Conservation (phyloP, 2,113 vertebrate species). For the Herpetotheres cachinnans region DNA sequence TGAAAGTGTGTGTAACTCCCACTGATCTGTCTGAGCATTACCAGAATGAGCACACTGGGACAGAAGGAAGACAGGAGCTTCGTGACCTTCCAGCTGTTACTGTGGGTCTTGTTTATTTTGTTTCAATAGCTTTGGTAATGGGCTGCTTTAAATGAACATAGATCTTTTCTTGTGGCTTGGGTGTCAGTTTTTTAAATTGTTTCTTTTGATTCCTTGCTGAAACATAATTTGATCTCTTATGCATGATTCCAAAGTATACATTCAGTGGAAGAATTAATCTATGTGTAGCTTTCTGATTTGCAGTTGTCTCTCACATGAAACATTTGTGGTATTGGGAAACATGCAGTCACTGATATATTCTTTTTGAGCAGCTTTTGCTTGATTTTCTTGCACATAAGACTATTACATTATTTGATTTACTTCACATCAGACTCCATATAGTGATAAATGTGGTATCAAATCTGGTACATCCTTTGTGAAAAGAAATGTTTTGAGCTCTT, state of each 20-base stretch:
- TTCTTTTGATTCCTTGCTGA: constrained; percentile 27
- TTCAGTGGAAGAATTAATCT: neutral
- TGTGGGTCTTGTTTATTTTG: constrained; percentile 75
- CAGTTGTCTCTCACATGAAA: neutral
- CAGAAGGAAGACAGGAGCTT: constrained; percentile 68
- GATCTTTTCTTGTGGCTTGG: constrained; percentile 12
- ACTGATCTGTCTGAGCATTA: constrained; percentile 78
- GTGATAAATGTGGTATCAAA: neutral
- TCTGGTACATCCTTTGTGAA: neutral
- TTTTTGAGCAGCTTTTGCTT: neutral
- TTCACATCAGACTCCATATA: neutral
- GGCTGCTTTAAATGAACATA: constrained; percentile 48
- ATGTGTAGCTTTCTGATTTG: constrained; percentile 1
- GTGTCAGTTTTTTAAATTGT: neutral
- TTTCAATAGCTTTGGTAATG: constrained; percentile 68
- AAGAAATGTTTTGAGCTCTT: neutral
- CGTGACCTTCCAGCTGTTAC: constrained; percentile 58
- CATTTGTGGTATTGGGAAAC: neutral
- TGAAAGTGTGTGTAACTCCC: constrained; percentile 77
- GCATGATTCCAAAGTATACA: neutral
- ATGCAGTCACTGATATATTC: neutral
- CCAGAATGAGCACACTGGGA: constrained; percentile 69
- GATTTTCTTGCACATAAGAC: neutral
- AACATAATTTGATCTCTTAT: constrained; percentile 10
- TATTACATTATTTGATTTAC: neutral